Percentiles rank a stretch among this genome's conserved stretches.
These are phyloP conservation scores for Sipha maydis DNA, from an alignment of 2,888 invertebrate species.

Conservation along the genomic window DNA sequence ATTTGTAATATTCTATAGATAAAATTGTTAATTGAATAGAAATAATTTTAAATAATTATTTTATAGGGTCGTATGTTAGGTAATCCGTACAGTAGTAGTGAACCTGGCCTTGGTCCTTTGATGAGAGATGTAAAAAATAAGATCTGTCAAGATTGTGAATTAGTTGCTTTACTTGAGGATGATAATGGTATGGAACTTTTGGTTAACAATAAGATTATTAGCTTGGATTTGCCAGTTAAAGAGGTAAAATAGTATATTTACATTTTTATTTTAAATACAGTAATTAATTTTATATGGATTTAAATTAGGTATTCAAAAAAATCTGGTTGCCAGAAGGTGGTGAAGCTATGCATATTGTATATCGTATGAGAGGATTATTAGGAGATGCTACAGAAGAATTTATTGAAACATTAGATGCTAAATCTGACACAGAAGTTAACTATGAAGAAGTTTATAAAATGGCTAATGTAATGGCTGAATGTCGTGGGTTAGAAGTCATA, in stretches of 20 bases:
- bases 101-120: constrained; percentile 93
- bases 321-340: constrained; percentile 88
- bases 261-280: constrained; percentile 2
- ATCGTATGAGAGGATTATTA: constrained; percentile 95
- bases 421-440: constrained; percentile 86
- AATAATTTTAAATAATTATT: constrained; percentile 29
- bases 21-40: not conserved
- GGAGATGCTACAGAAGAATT: constrained; percentile 99
- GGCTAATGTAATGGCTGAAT: constrained; percentile 86
- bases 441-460: constrained; percentile 94
- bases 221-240: constrained; percentile 93
- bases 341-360: constrained; percentile 93
- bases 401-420: constrained; percentile 90
- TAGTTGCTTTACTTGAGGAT: constrained; percentile 96
- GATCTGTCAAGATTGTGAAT: constrained; percentile 96
- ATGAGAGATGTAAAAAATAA: constrained; percentile 99
- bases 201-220: constrained; percentile 98
- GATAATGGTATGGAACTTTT: constrained; percentile 98
- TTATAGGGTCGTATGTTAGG: constrained; percentile 91
- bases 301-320: constrained; percentile 74
- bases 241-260: constrained; percentile 72
- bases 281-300: not conserved
- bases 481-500: constrained; percentile 81
- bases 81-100: constrained; percentile 95
- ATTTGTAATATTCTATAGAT: not conserved